Base-by-base conservation (phyloP, 2,797 vertebrate genomes). In the Triplophysa yarkandensis region DNA sequence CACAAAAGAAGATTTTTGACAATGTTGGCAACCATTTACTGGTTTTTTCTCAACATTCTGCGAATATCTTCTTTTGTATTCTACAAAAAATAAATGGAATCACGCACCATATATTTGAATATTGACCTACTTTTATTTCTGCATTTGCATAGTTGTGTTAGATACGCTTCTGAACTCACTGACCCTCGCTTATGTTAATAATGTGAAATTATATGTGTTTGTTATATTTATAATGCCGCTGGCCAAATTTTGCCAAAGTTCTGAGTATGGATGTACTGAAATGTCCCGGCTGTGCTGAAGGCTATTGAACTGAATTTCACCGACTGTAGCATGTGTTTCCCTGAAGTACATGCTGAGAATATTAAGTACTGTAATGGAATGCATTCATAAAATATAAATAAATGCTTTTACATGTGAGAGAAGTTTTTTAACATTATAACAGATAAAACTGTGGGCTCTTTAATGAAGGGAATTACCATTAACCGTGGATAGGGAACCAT, bases 211-310 rank as follows among this genome's bases (percentile, higher is more conserved):
- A 11, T 23, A 23, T 23, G 21, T 3, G 19, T 50, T 50, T 11
- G 19, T 23, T 23, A 50, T 21, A 23, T 50, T 3, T 50, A 3
- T 50, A 50, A 21, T 3, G 19, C 46, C 9, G 3, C 46, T 50
- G 46, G 19, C 8, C 11, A 19, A 50, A 21, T 50, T 21, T 9
- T 44, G 17, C 43, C 14, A 44, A 44, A 44, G 14, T 44, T 44
- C 16, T 50, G 8, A 23, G 67, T 74, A 14, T 77, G 46, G 23
- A 54, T 27, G 13, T 67, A 57, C 27, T 54, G 23, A 54, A 54
- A 54, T 27, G 50, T 54, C 4, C 10, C 50, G 5, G 23, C 50
- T 54, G 50, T 54, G 50, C 50, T 54, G 50, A 25, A 14, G 11
- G 50, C 50, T 54, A 27, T 25, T 54, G 23, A 54, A 27, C 23